phyloP scores from a whole-genome alignment of 2,113 vertebrate genomes.

The Lonchura striata region DNA sequence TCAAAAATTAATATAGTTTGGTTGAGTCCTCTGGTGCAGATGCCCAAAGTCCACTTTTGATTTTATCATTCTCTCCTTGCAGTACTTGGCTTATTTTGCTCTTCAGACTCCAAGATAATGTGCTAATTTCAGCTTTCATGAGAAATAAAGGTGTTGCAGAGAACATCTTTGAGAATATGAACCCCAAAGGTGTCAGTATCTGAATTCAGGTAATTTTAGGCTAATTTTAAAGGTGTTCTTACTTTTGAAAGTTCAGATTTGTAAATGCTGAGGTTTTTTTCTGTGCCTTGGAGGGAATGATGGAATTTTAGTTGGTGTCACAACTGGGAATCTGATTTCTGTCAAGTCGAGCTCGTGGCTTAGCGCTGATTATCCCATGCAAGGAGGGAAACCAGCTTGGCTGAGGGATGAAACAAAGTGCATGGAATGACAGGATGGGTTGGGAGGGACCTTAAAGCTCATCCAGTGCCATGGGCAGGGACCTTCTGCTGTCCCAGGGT shows the following conservation, averaged over 20 bases:
- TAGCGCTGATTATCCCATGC: neutral
- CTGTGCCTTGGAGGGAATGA: neutral
- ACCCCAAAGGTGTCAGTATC: neutral
- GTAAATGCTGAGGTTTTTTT: neutral
- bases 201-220: neutral
- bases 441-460: neutral
- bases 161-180: neutral
- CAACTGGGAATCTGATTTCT: neutral
- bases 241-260: neutral
- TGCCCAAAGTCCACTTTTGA: neutral
- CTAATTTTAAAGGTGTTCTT: neutral
- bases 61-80: neutral
- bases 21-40: neutral
- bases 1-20: neutral
- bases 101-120: neutral
- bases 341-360: neutral
- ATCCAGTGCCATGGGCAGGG: neutral
- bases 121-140: neutral
- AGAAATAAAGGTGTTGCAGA: neutral
- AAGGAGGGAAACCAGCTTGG: neutral
- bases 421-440: neutral
- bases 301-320: neutral
- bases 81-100: neutral
- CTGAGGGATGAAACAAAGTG: neutral
- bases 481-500: rapidly evolving